Percentiles rank a stretch among this genome's conserved stretches.
Evolutionary conservation across 2,113 vertebrate genomes (phyloP).

Genomic region (Actenoides hombroni): DNA sequence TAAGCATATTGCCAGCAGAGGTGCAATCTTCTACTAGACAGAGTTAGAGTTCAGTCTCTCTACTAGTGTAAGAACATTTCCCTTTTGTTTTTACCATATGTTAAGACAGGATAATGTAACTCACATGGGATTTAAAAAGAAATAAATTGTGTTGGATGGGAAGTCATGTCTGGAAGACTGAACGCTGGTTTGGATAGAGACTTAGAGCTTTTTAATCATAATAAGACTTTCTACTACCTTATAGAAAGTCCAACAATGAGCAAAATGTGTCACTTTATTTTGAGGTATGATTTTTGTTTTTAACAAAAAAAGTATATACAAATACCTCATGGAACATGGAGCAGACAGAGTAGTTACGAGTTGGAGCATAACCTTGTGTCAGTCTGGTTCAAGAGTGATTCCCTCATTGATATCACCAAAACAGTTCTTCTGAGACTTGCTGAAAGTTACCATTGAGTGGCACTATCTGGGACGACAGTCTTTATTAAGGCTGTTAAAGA

Average conservation of each 20-base stretch:
- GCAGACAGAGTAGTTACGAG: not conserved
- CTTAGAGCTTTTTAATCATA: not conserved
- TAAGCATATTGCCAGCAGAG: slow-evolving; percentile 27
- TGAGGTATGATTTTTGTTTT: not conserved
- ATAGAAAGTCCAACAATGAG: not conserved
- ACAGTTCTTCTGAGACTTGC: not conserved
- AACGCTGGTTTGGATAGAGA: not conserved
- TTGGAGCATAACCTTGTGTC: rapidly evolving
- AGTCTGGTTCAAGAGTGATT: not conserved
- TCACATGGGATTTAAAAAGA: not conserved
- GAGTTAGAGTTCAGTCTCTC: slow-evolving; percentile 48
- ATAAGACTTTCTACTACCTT: not conserved
- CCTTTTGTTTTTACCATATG: slow-evolving; percentile 24
- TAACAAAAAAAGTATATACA: not conserved
- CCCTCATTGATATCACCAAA: not conserved
- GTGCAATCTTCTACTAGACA: slow-evolving; percentile 10
- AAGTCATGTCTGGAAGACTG: not conserved
- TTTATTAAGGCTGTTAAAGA: not conserved
- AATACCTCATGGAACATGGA: not conserved
- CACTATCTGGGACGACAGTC: not conserved
- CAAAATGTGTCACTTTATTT: not conserved
- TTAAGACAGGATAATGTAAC: not conserved
- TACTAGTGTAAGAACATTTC: not conserved
- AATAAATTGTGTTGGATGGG: not conserved
- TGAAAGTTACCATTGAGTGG: not conserved